phyloP scores from a whole-genome alignment of 2,113 vertebrate genomes.

The Malaclemys terrapin region DNA sequence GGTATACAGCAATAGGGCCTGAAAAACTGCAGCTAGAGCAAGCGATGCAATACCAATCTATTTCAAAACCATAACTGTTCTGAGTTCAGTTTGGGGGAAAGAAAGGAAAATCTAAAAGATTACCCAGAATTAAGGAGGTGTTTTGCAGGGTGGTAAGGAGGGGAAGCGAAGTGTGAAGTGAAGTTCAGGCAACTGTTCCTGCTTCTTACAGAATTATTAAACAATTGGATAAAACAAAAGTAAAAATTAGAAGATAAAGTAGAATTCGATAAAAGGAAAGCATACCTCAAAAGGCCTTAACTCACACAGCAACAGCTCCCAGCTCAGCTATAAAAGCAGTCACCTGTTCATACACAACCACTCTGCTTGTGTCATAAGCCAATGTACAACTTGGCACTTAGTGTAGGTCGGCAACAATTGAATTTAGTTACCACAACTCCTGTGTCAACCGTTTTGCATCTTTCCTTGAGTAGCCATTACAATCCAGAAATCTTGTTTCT shows the following conservation, averaged over 20 bases:
- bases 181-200: background rate
- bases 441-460: background rate
- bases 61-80: background rate
- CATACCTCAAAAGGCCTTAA: background rate
- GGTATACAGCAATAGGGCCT: background rate
- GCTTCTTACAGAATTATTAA: background rate
- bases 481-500: background rate
- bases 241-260: background rate
- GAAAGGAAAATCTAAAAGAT: background rate
- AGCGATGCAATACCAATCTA: background rate
- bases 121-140: background rate
- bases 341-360: background rate
- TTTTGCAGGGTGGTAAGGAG: background rate
- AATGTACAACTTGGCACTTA: background rate
- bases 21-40: background rate
- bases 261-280: background rate
- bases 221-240: background rate
- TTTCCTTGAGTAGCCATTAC: background rate
- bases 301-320: background rate
- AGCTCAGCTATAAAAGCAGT: background rate
- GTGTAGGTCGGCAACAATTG: background rate
- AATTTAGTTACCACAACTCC: background rate
- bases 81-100: background rate
- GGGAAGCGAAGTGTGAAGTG: background rate
- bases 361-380: background rate